These are phyloP conservation scores for Andrena dorsata DNA, from an alignment of 2,888 invertebrate species.

Conservation along the genomic window DNA sequence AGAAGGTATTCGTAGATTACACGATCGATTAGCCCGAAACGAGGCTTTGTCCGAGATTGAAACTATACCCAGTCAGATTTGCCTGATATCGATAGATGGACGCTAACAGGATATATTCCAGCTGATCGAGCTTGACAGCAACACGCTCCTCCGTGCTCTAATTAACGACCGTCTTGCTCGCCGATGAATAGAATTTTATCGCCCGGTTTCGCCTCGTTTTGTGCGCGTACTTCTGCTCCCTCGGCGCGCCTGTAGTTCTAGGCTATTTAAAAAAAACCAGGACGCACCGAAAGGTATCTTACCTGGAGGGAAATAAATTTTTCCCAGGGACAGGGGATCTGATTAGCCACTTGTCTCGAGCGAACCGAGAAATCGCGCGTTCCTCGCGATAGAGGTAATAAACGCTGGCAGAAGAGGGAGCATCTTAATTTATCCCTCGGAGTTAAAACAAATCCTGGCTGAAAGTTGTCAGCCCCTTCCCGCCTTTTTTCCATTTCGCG, in stretches of 20 bases:
- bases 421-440: conserved; percentile 54
- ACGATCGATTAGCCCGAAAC: conserved; percentile 50
- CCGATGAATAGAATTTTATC: conserved; percentile 4
- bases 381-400: background rate
- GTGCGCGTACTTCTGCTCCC: background rate
- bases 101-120: conserved; percentile 38
- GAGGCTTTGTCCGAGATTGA: conserved; percentile 41
- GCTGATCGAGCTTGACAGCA: conserved; percentile 14
- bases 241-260: background rate
- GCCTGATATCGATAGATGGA: conserved; percentile 26
- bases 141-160: background rate
- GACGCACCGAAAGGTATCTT: conserved; percentile 3
- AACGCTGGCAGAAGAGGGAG: conserved; percentile 12
- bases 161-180: conserved; percentile 4
- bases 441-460: conserved; percentile 17
- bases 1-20: conserved; percentile 49
- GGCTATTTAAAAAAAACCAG: background rate
- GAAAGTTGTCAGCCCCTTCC: conserved; percentile 8
- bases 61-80: conserved; percentile 18
- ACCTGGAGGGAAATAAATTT: conserved; percentile 41
- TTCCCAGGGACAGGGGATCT: conserved; percentile 30
- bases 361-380: conserved; percentile 27
- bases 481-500: conserved; percentile 17
- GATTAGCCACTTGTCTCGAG: conserved; percentile 60
- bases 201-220: background rate